Evolutionary conservation across 2,797 vertebrate species (phyloP), one percentile per base, ranked within the genome.

Genomic region (Pelodytes ibericus): DNA sequence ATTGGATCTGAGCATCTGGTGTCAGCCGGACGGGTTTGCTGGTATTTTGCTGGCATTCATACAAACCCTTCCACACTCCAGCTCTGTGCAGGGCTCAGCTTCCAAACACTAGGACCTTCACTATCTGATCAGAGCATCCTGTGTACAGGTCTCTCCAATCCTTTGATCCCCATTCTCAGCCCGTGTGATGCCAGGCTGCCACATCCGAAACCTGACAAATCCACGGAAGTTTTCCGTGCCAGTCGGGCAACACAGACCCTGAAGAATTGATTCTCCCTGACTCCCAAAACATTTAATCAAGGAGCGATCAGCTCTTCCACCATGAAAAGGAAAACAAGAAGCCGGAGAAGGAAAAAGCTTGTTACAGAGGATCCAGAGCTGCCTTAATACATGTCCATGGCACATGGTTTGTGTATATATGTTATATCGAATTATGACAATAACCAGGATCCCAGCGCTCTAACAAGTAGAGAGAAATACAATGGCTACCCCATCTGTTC

Each of bases 141-240:
- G 31, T 18, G 30, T 57, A 39, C 53, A 3, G 0, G 41, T 57
- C 53, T 51, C 33, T 8, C 36, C 3, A 5, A 47, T n/a, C n/a
- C 49, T 53, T 7, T 22, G n/a, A 24, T 24, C 1, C 20, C 49
- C 49, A 20, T 26, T 11, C 15, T 3, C 13, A 13, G 10, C 3
- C 15, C 58, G 57, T 49, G 1, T 24, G 0, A 0, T 60, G 72
- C 67, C 0, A 49, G 0, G 58, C 81, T 72, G 67, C 11, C 87
- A 90, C 91, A 92, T 93, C 91, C 92, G 91, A 91, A 85, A 92
- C 87, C 88, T 93, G 94, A 95, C 93, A 94, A 93, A 94, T 95
- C 64, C 18, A 91, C 75, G 87, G 88, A 82, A 67, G 89, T 87
- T 90, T 92, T 89, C 69, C n/a, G 90, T 90, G 90, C 93, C 94